These are phyloP conservation scores for Lagorchestes hirsutus DNA, from an alignment of 2,797 vertebrate genomes.

Conservation along the genomic window DNA sequence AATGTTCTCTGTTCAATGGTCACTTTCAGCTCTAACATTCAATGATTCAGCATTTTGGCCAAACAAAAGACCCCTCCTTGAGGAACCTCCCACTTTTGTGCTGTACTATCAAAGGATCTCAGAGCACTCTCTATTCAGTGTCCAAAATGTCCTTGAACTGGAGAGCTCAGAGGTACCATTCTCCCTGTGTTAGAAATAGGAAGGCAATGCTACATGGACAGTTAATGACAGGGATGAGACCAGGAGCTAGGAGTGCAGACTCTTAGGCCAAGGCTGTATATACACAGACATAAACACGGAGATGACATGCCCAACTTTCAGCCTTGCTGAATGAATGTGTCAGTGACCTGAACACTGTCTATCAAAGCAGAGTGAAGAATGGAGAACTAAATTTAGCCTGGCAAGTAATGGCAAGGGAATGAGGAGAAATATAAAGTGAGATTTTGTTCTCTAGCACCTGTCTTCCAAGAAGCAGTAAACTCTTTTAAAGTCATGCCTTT, in stretches of 20 bases:
- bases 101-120: neutral
- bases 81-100: no score
- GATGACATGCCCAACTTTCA: neutral
- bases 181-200: neutral
- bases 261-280: neutral
- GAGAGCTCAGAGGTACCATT: neutral
- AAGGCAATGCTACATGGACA: neutral
- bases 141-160: neutral
- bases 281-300: neutral
- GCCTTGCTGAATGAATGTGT: slow-evolving; percentile 22
- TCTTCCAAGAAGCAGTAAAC: slow-evolving; percentile 76
- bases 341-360: slow-evolving; percentile 20
- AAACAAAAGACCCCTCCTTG: neutral
- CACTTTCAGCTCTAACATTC: neutral
- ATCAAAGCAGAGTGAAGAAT: slow-evolving; percentile 9
- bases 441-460: slow-evolving; percentile 78
- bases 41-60: neutral
- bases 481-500: slow-evolving; percentile 71
- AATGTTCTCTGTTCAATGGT: neutral
- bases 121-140: neutral
- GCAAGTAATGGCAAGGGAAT: slow-evolving; percentile 72
- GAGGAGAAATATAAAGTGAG: slow-evolving; percentile 71
- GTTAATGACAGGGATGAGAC: neutral
- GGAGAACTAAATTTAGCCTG: slow-evolving; percentile 75
- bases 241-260: neutral